These are phyloP conservation scores for Lapara coniferarum DNA, from an alignment of 2,888 invertebrate species.

Conservation along the genomic window DNA sequence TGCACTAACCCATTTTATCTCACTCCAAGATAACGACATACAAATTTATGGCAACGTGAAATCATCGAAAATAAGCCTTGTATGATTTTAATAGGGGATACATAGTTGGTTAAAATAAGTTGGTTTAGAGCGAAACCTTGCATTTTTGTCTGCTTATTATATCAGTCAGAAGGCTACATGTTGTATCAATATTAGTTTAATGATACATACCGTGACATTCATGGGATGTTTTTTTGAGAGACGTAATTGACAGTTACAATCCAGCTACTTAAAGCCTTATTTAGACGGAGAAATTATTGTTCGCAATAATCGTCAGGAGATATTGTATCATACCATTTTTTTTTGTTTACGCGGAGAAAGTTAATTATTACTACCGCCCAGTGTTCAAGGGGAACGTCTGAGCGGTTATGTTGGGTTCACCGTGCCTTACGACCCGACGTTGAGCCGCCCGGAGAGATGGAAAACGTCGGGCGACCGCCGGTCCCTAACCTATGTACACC, in stretches of 20 bases:
- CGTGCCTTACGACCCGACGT: too few species aligned
- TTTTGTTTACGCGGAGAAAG: too few species aligned
- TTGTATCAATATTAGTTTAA: conserved; percentile 40
- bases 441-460: too few species aligned
- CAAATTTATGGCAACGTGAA: background rate
- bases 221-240: background rate
- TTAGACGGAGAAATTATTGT: too few species aligned
- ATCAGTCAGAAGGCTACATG: conserved; percentile 43
- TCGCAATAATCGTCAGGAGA: too few species aligned
- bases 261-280: too few species aligned
- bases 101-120: background rate
- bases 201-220: conserved; percentile 32
- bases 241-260: conserved; percentile 7
- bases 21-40: conserved; percentile 32
- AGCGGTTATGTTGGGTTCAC: too few species aligned
- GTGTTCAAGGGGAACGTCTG: too few species aligned
- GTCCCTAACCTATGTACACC: too few species aligned
- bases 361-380: too few species aligned
- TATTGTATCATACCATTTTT: too few species aligned
- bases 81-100: background rate
- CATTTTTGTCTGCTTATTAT: conserved; percentile 42
- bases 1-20: conserved; percentile 36
- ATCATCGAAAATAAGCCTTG: background rate
- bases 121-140: conserved; percentile 34
- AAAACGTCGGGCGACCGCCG: too few species aligned